Percentiles rank a stretch among this genome's conserved stretches.
These are phyloP conservation scores for Pygmarrhopalites habei DNA, from an alignment of 1,140 invertebrate species.

Conservation along the genomic window DNA sequence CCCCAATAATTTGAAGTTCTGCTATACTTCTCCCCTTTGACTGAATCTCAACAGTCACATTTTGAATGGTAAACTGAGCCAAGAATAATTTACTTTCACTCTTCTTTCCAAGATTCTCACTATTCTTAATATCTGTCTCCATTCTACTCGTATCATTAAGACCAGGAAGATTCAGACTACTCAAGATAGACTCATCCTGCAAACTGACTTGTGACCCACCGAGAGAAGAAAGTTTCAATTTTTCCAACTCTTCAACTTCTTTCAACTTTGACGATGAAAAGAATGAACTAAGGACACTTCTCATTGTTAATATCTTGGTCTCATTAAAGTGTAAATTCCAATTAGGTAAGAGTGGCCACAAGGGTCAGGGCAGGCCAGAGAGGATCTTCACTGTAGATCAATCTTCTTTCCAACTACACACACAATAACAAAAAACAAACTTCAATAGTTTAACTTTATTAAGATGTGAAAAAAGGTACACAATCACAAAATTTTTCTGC, in stretches of 20 bases:
- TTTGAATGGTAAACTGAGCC: slow-evolving; percentile 45
- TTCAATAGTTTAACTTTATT: background rate
- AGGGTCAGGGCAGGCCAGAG: slow-evolving; percentile 74
- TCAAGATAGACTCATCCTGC: background rate
- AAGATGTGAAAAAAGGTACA: too few species aligned
- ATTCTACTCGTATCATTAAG: background rate
- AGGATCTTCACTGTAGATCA: slow-evolving; percentile 74
- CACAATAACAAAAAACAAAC: background rate
- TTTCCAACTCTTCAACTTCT: background rate
- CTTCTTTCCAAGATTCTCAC: background rate
- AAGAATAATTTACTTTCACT: slow-evolving; percentile 60
- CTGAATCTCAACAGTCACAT: slow-evolving; percentile 46
- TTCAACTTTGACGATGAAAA: background rate
- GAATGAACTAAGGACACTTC: slow-evolving; percentile 44
- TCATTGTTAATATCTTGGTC: slow-evolving; percentile 65
- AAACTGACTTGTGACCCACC: slow-evolving; percentile 24
- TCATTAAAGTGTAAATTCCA: slow-evolving; percentile 84
- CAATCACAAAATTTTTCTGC: too few species aligned
- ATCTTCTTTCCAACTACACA: slow-evolving; percentile 61
- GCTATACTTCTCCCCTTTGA: slow-evolving; percentile 76
- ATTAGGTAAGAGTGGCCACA: slow-evolving; percentile 73
- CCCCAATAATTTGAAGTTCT: slow-evolving; percentile 79
- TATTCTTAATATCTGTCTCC: too few species aligned
- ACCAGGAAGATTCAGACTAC: background rate
- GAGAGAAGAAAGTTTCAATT: slow-evolving; percentile 13